Percentiles rank a stretch among this genome's conserved stretches.
Evolutionary conservation across 92 coral and sea anemone genomes (phyloP).

Genomic region (Plumapathes pennacea): DNA sequence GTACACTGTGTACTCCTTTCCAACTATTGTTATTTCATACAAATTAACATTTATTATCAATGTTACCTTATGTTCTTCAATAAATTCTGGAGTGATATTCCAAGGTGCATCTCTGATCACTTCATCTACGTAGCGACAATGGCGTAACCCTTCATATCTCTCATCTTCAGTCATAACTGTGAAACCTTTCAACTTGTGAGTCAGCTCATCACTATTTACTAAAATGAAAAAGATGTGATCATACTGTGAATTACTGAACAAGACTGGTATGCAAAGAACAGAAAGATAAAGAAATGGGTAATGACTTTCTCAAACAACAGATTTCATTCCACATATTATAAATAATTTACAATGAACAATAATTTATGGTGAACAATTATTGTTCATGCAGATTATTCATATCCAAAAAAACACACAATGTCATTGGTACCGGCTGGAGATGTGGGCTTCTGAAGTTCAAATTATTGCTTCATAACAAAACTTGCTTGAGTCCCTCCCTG

Average conservation of each 20-base stretch:
- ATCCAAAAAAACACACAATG: too few species aligned
- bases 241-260: too few species aligned
- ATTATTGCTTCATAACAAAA: too few species aligned
- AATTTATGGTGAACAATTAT: too few species aligned
- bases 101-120: constrained; percentile 96
- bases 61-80: constrained; percentile 87
- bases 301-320: neutral
- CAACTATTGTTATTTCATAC: too few species aligned
- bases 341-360: neutral
- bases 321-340: neutral
- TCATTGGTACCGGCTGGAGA: too few species aligned
- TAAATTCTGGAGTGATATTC: constrained; percentile 66
- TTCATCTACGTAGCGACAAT: constrained; percentile 95
- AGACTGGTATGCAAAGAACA: too few species aligned
- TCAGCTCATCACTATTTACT: constrained; percentile 88
- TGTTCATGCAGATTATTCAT: too few species aligned
- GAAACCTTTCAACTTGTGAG: constrained; percentile 86
- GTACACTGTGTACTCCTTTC: too few species aligned
- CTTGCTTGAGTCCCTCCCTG: too few species aligned
- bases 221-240: neutral
- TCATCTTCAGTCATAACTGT: constrained; percentile 92
- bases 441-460: too few species aligned
- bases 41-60: too few species aligned
- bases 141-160: constrained; percentile 83
- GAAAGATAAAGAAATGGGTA: neutral